These are phyloP conservation scores for Eristalis intricaria DNA, from an alignment of 2,888 invertebrate species.

Conservation along the genomic window DNA sequence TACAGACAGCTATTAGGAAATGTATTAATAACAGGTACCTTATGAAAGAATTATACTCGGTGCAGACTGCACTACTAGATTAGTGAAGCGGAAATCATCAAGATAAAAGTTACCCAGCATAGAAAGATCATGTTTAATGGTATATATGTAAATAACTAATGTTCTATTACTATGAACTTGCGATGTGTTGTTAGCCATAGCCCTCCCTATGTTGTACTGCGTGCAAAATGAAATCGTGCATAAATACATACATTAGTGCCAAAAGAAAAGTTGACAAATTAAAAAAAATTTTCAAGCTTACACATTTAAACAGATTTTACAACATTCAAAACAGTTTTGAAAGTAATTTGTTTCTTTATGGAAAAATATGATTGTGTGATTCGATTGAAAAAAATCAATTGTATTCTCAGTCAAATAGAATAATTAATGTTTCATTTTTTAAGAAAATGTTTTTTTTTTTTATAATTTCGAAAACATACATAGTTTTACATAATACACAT, in stretches of 20 bases:
- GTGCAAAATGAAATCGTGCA: not conserved
- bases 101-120: no score
- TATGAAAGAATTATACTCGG: no score
- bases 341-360: not conserved
- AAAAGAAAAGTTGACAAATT: not conserved
- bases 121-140: no score
- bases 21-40: no score
- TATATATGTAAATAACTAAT: no score
- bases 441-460: not conserved
- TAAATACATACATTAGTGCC: slow-evolving; percentile 23
- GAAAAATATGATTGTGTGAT: not conserved
- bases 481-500: slow-evolving; percentile 12
- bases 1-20: no score
- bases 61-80: no score
- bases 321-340: not conserved
- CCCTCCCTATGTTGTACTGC: not conserved
- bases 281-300: not conserved
- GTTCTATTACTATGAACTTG: no score
- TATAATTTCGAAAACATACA: slow-evolving; percentile 12
- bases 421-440: slow-evolving; percentile 10
- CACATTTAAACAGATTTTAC: no score
- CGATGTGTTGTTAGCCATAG: not conserved
- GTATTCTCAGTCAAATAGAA: slow-evolving; percentile 54
- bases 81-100: no score
- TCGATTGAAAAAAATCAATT: not conserved